phyloP scores from a whole-genome alignment of 2,888 invertebrate genomes.

The Acheta domesticus region DNA sequence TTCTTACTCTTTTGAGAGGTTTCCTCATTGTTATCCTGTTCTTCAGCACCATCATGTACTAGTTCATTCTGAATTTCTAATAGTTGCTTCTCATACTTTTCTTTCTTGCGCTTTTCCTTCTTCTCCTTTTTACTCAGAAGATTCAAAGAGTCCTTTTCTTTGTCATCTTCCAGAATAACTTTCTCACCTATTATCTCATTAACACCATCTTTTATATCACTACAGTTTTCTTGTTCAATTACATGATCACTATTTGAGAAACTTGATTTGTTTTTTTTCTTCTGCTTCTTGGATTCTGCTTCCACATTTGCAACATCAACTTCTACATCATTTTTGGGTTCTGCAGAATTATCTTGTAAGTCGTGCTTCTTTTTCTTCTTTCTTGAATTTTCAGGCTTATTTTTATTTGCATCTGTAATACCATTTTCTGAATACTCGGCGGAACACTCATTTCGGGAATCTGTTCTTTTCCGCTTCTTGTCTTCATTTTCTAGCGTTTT shows the following conservation, averaged over 20 bases:
- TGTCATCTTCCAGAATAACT: conserved; percentile 3
- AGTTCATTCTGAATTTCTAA: conserved; percentile 29
- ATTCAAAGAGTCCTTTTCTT: conserved; percentile 9
- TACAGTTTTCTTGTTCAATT: conserved; percentile 19
- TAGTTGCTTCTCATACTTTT: conserved; percentile 36
- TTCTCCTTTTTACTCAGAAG: conserved; percentile 48
- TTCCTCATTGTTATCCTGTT: conserved; percentile 32
- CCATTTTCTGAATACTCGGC: not conserved
- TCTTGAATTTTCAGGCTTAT: not conserved
- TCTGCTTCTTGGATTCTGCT: conserved; percentile 39
- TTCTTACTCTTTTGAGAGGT: conserved; percentile 30
- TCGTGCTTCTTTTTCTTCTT: not conserved
- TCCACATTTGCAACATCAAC: conserved; percentile 63
- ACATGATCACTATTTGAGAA: not conserved
- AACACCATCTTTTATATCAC: conserved; percentile 31
- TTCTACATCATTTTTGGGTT: conserved; percentile 53
- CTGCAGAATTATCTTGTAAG: too few species aligned
- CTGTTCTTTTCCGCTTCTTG: not conserved
- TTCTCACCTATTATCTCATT: conserved; percentile 35
- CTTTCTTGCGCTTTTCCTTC: conserved; percentile 51
- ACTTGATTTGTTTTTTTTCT: not conserved
- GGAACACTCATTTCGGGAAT: not conserved
- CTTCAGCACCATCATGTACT: conserved; percentile 21
- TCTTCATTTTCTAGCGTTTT: not conserved
- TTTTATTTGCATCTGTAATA: not conserved